Conservation (phyloP, 2,888 invertebrate species). For the Cerastis rubricosa region DNA sequence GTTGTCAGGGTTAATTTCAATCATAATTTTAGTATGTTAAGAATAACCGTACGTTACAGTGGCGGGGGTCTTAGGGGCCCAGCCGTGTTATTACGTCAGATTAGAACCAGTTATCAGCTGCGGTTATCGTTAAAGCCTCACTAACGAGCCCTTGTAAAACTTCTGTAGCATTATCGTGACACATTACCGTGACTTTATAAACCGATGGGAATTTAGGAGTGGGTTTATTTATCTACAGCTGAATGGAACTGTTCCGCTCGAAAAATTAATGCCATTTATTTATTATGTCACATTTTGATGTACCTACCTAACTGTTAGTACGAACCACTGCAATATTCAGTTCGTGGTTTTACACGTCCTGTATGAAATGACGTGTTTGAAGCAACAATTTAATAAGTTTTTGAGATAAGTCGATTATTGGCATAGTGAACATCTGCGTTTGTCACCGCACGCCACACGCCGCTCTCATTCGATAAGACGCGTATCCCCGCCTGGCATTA, state of each 20-base stretch:
- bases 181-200: conserved; percentile 82
- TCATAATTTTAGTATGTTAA: conserved; percentile 49
- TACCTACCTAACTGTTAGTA: conserved; percentile 15
- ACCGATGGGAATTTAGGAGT: conserved; percentile 81
- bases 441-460: conserved; percentile 58
- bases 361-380: no score
- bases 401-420: conserved; percentile 71
- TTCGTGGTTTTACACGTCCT: not conserved
- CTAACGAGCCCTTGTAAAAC: conserved; percentile 88
- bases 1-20: conserved; percentile 59
- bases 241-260: conserved; percentile 30
- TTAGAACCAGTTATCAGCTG: conserved; percentile 89
- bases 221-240: conserved; percentile 72
- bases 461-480: conserved; percentile 81
- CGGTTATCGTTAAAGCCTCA: conserved; percentile 87
- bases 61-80: conserved; percentile 61
- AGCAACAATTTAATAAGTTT: conserved; percentile 37
- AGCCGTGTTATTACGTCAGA: conserved; percentile 84
- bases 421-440: conserved; percentile 76
- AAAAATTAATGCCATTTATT: conserved; percentile 51
- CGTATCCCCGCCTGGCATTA: conserved; percentile 85
- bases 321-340: conserved; percentile 36
- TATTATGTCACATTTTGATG: conserved; percentile 12
- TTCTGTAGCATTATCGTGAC: conserved; percentile 84
- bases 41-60: conserved; percentile 36